Percentiles rank a stretch among this genome's conserved stretches.
phyloP scores from a whole-genome alignment of 2,888 invertebrate genomes.

The Tinea trinotella region DNA sequence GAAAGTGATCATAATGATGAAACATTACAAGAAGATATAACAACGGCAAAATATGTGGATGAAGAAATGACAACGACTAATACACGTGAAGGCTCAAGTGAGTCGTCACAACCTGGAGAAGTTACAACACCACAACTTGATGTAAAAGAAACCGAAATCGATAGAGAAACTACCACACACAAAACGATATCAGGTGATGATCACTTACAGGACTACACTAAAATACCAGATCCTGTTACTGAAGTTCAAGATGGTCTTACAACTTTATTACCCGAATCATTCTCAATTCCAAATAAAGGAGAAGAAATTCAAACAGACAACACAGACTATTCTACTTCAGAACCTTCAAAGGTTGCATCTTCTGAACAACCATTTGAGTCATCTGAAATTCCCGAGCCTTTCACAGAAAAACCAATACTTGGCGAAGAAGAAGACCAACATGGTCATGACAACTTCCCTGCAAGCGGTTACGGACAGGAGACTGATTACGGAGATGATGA shows the following conservation, averaged over 20 bases:
- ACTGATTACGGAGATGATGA: constrained; percentile 85
- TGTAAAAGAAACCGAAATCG: neutral
- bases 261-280: neutral
- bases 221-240: constrained; percentile 29
- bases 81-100: no score
- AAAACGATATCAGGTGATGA: neutral
- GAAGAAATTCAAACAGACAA: neutral
- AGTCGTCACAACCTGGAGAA: no score
- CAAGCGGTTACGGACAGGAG: constrained; percentile 59
- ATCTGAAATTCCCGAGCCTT: constrained; percentile 20
- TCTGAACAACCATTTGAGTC: constrained; percentile 16
- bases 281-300: neutral
- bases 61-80: no score
- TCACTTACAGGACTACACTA: constrained; percentile 19
- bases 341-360: neutral
- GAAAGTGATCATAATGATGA: neutral
- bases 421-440: constrained; percentile 42
- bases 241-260: neutral
- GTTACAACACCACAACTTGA: neutral
- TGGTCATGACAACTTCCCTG: constrained; percentile 32
- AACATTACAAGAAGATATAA: neutral
- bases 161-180: neutral
- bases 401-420: constrained; percentile 23
- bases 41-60: neutral
- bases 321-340: neutral